Conservation (phyloP, 1,140 invertebrate genomes). For the Ostrea denselamellosa region DNA sequence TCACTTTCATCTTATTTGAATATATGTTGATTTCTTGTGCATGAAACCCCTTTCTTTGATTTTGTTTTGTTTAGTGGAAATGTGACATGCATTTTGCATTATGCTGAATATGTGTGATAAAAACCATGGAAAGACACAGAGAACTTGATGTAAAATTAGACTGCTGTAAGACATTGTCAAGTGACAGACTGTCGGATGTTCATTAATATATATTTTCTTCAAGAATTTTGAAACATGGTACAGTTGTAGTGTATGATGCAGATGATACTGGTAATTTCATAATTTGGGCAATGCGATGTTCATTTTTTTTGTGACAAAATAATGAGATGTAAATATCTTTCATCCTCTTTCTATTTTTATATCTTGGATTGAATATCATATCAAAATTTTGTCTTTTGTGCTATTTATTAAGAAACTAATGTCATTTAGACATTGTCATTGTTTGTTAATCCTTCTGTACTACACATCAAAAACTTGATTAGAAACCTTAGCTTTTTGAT, state of each 20-base stretch:
- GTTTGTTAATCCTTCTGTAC: not conserved
- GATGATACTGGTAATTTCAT: too few species aligned
- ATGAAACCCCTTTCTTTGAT: not conserved
- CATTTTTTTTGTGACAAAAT: not conserved
- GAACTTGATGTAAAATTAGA: not conserved
- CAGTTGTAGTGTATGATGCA: not conserved
- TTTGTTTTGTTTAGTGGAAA: slow-evolving; percentile 29
- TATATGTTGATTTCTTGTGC: not conserved
- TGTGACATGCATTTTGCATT: slow-evolving; percentile 19
- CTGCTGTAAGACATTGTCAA: not conserved
- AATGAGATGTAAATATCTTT: not conserved
- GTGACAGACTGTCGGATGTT: not conserved
- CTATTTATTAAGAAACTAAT: not conserved
- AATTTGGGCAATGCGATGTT: not conserved
- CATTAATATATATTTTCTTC: not conserved
- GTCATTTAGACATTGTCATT: not conserved
- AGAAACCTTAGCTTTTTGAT: not conserved
- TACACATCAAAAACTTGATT: not conserved
- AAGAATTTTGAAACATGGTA: not conserved
- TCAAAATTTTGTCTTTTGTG: not conserved
- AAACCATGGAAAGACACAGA: not conserved
- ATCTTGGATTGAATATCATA: not conserved
- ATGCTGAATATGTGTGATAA: not conserved
- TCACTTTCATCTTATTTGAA: not conserved
- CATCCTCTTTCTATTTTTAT: not conserved